phyloP scores from a whole-genome alignment of 2,113 vertebrate genomes.

The Brienomyrus brachyistius region DNA sequence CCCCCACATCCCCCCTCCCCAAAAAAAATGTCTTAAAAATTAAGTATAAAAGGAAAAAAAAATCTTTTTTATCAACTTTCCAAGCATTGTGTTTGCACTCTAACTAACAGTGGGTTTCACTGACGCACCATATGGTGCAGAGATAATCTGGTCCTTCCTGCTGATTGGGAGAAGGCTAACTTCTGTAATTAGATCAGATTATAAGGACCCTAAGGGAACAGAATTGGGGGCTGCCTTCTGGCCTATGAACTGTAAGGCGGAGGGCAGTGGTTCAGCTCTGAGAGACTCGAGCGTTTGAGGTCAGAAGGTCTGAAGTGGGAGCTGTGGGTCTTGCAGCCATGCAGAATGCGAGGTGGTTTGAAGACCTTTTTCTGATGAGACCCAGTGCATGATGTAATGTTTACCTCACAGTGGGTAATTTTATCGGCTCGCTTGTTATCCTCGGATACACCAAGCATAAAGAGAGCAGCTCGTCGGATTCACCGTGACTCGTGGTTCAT shows the following conservation, averaged over 20 bases:
- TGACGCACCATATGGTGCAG: constrained; percentile 51
- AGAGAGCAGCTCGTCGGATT: neutral
- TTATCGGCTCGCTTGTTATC: neutral
- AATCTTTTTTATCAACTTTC: constrained; percentile 23
- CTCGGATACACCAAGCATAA: neutral
- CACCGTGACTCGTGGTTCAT: neutral
- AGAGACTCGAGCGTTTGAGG: neutral
- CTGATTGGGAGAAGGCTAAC: constrained; percentile 50
- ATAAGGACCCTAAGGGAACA: constrained; percentile 17
- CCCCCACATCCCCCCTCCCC: neutral
- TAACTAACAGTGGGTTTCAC: constrained; percentile 40
- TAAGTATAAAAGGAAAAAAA: neutral
- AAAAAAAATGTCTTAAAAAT: neutral
- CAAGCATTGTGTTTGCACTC: constrained; percentile 24
- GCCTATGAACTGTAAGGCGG: constrained; percentile 14
- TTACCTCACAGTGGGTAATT: constrained; percentile 8
- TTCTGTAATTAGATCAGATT: constrained; percentile 58
- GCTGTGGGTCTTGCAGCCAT: neutral
- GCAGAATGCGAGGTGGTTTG: neutral
- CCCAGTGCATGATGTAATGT: neutral
- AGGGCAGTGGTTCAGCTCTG: neutral
- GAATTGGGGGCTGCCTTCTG: constrained; percentile 7
- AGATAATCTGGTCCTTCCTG: constrained; percentile 52
- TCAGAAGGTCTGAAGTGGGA: neutral
- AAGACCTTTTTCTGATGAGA: neutral